A percentile compares a stretch with the other conserved stretches of the same genome.
phyloP scores from a whole-genome alignment of 64 coral and sea anemone genomes.

The Dendronephthya gigantea region DNA sequence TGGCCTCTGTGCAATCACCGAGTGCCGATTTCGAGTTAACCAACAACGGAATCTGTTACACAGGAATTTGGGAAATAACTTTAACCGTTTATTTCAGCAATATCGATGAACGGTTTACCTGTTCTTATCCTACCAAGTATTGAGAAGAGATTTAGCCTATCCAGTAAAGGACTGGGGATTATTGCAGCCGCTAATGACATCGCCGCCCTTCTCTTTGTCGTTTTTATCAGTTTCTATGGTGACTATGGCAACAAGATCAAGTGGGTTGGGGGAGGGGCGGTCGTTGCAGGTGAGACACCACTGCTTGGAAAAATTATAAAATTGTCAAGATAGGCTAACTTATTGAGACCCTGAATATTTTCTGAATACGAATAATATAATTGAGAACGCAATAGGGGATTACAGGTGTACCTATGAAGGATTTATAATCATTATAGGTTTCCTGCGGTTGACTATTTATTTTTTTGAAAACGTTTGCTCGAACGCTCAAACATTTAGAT shows the following conservation, averaged over 20 bases:
- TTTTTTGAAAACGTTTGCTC: too few relatives aligned
- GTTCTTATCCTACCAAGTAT: constrained; percentile 40
- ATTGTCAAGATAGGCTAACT: not conserved
- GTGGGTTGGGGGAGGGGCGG: constrained; percentile 62
- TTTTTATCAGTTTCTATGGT: constrained; percentile 80
- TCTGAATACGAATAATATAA: not conserved
- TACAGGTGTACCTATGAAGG: too few relatives aligned
- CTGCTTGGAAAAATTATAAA: not conserved
- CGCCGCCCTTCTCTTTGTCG: constrained; percentile 40
- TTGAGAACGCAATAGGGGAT: too few relatives aligned
- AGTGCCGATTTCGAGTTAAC: too few relatives aligned
- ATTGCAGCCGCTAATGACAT: constrained; percentile 83
- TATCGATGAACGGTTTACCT: constrained; percentile 48
- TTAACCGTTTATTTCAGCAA: constrained; percentile 37
- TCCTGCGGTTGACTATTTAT: too few relatives aligned
- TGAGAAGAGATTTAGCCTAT: constrained; percentile 65
- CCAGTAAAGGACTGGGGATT: constrained; percentile 53
- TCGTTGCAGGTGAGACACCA: constrained; percentile 42
- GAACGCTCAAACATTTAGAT: too few relatives aligned
- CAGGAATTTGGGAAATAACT: too few relatives aligned
- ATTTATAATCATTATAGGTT: too few relatives aligned
- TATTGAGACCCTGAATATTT: too few relatives aligned
- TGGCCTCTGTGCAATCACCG: too few relatives aligned
- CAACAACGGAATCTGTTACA: too few relatives aligned
- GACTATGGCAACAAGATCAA: constrained; percentile 75